These are phyloP conservation scores for Rhinatrema bivittatum DNA, from an alignment of 2,797 vertebrate genomes.

Conservation along the genomic window DNA sequence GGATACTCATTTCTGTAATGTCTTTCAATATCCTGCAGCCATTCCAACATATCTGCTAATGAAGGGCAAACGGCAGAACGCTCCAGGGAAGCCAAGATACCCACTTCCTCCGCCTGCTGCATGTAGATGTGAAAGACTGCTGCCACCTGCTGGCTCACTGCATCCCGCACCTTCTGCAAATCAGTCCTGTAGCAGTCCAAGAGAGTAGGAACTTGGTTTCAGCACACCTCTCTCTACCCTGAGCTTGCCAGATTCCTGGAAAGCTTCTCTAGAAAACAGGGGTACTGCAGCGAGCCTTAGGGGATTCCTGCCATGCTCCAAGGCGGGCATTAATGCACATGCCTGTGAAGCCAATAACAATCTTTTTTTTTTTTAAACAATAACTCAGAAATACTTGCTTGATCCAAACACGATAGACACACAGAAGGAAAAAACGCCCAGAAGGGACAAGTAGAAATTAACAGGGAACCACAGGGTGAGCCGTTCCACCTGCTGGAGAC, in stretches of 20 bases:
- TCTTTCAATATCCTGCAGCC: conserved; percentile 77
- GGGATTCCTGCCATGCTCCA: no score
- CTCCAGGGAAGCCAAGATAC: conserved; percentile 33
- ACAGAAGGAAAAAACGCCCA: no score
- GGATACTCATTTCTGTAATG: conserved; percentile 79
- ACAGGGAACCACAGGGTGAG: no score
- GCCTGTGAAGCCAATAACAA: no score
- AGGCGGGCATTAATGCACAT: no score
- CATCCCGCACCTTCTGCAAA: conserved; percentile 62
- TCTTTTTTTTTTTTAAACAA: no score
- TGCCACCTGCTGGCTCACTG: conserved; percentile 53
- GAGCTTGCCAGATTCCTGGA: background rate
- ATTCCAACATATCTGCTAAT: conserved; percentile 76
- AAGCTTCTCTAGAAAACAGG: background rate
- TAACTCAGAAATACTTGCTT: no score
- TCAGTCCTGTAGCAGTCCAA: conserved; percentile 38
- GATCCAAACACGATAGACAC: no score
- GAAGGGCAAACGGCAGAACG: conserved; percentile 61
- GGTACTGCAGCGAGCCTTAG: background rate
- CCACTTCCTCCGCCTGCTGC: conserved; percentile 39
- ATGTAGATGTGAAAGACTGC: conserved; percentile 58
- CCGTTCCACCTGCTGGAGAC: no score
- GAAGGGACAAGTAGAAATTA: no score
- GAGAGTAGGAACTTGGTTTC: background rate
- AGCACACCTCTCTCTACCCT: background rate